Evolutionary conservation across 2,888 invertebrate species (phyloP).

Genomic region (Phymatocera aterrima): DNA sequence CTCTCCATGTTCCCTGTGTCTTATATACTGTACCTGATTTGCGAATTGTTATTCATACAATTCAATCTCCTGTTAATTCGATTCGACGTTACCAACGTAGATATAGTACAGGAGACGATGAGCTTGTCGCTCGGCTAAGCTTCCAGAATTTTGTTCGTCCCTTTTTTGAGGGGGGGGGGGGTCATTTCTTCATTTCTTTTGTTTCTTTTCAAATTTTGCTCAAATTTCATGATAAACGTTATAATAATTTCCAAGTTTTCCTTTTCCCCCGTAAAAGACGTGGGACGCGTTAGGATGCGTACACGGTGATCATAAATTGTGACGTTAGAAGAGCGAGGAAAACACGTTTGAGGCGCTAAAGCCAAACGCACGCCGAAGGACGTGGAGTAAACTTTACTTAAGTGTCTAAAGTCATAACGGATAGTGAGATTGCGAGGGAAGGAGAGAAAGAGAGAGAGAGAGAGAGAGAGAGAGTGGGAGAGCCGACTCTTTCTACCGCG

Average conservation of each 20-base stretch:
- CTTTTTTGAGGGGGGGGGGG: no score
- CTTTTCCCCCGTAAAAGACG: neutral
- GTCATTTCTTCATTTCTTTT: no score
- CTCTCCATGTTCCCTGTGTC: neutral
- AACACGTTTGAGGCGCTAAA: conserved; percentile 37
- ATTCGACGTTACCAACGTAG: no score
- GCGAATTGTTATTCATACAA: neutral
- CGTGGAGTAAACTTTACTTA: conserved; percentile 35
- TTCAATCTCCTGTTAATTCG: neutral
- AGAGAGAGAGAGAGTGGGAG: no score
- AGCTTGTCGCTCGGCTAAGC: no score
- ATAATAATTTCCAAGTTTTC: neutral
- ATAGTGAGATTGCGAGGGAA: conserved; percentile 12
- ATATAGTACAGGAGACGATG: no score
- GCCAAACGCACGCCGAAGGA: conserved; percentile 37
- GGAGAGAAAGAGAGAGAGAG: no score
- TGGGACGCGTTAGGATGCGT: neutral
- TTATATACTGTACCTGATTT: no score
- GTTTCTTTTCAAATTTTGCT: no score
- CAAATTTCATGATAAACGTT: no score
- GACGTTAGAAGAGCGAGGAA: conserved; percentile 10
- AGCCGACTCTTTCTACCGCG: no score
- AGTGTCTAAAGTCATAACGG: conserved; percentile 16
- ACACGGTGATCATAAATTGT: conserved; percentile 10
- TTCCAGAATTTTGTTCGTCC: no score